Evolutionary conservation across 2,113 vertebrate species (phyloP).

Genomic region (Tachuris rubrigastra): DNA sequence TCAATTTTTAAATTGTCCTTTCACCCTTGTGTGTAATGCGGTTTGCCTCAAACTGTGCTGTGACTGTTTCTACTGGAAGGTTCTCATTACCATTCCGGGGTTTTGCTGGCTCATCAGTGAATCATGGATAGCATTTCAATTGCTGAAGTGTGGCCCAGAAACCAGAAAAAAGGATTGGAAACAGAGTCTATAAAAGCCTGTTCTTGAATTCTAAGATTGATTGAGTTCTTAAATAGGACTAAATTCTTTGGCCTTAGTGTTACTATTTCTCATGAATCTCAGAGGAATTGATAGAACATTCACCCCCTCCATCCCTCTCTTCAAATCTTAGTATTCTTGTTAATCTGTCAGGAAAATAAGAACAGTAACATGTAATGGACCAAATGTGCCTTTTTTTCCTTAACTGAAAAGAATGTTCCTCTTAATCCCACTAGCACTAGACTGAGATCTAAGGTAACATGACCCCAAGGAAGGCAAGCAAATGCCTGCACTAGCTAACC

Average conservation of each 20-base stretch:
- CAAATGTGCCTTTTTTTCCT: not conserved
- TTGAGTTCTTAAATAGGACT: not conserved
- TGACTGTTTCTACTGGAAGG: slow-evolving; percentile 23
- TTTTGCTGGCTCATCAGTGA: slow-evolving; percentile 47
- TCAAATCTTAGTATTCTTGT: not conserved
- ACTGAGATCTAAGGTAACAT: not conserved
- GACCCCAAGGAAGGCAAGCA: not conserved
- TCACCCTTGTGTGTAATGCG: not conserved
- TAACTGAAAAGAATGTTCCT: not conserved
- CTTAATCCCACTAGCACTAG: not conserved
- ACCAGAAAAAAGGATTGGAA: slow-evolving; percentile 2
- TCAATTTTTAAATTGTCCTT: slow-evolving; percentile 52
- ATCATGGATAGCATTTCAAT: slow-evolving; percentile 3
- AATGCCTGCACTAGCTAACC: not conserved
- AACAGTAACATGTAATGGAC: not conserved
- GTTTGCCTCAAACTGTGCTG: slow-evolving; percentile 12
- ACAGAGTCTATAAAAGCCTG: not conserved
- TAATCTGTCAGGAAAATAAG: not conserved
- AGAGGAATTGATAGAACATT: not conserved
- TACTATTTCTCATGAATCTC: not conserved
- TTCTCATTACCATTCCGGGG: slow-evolving; percentile 48
- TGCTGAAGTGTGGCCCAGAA: slow-evolving; percentile 16
- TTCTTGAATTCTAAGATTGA: not conserved
- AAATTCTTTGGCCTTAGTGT: not conserved
- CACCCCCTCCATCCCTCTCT: not conserved